Percentiles rank a stretch among this genome's conserved stretches.
Evolutionary conservation across 2,113 vertebrate genomes (phyloP).

Genomic region (Symphodus melops): DNA sequence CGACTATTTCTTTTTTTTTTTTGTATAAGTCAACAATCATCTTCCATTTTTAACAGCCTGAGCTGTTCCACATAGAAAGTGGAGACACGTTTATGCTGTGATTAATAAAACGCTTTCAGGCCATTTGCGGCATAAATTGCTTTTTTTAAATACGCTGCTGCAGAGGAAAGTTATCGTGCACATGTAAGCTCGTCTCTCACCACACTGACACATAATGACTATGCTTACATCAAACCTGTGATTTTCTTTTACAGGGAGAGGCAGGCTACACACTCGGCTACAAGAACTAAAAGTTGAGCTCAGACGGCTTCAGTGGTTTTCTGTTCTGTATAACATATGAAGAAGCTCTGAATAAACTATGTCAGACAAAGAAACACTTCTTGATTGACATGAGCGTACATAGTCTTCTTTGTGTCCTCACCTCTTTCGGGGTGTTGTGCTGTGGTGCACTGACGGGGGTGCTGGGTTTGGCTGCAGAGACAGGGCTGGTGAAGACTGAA

Average conservation of each 20-base stretch:
- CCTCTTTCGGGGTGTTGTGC: conserved; percentile 95
- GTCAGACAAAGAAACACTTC: not conserved
- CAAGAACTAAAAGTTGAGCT: not conserved
- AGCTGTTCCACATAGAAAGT: not conserved
- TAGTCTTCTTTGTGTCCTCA: conserved; percentile 66
- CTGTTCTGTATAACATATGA: not conserved
- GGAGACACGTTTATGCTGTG: not conserved
- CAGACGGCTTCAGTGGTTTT: not conserved
- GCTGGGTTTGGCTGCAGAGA: conserved; percentile 95
- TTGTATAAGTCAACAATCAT: not conserved
- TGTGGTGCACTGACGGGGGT: conserved; percentile 87
- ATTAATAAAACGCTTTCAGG: not conserved
- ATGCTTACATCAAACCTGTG: conserved; percentile 48
- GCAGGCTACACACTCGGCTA: not conserved
- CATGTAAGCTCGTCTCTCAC: conserved; percentile 13
- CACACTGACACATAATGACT: conserved; percentile 46
- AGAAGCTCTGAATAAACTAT: not conserved
- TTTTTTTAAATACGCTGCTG: not conserved
- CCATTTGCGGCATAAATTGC: not conserved
- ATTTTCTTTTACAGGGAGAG: conserved; percentile 25
- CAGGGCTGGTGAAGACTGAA: conserved; percentile 96
- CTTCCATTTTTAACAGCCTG: not conserved
- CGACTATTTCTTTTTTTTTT: too few relatives aligned
- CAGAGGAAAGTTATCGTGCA: not conserved
- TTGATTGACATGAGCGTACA: not conserved